A percentile compares a stretch with the other conserved stretches of the same genome.
Conservation (phyloP, 2,888 invertebrate genomes). For the Conus canariensis region DNA sequence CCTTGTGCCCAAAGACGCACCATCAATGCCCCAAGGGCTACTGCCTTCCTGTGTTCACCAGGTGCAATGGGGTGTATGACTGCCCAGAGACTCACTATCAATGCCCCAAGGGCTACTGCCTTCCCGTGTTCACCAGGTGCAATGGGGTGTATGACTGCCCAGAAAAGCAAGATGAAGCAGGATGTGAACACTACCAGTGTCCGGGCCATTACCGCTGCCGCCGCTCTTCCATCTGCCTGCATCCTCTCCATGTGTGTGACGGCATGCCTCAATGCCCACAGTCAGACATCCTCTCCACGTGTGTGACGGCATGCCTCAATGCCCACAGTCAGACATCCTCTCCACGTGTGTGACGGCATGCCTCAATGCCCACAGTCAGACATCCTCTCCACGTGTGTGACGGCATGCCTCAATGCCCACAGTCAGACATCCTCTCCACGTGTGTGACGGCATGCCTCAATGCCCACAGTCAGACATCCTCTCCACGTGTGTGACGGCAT, state of each 20-base stretch:
- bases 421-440: slow-evolving; percentile 31
- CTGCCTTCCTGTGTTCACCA: too few relatives aligned
- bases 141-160: slow-evolving; percentile 31
- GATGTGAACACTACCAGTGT: neutral
- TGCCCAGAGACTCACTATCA: slow-evolving; percentile 1
- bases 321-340: slow-evolving; percentile 48
- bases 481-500: slow-evolving; percentile 53
- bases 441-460: slow-evolving; percentile 54
- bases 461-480: slow-evolving; percentile 52
- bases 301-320: slow-evolving; percentile 54
- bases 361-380: slow-evolving; percentile 53
- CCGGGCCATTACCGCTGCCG: neutral
- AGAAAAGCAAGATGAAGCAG: neutral
- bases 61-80: too few relatives aligned
- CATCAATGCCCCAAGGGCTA: too few relatives aligned
- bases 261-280: slow-evolving; percentile 48
- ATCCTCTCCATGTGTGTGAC: slow-evolving; percentile 52
- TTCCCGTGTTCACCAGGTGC: slow-evolving; percentile 16
- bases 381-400: slow-evolving; percentile 52
- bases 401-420: slow-evolving; percentile 49
- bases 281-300: slow-evolving; percentile 46
- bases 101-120: neutral
- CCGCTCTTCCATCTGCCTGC: slow-evolving; percentile 42
- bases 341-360: slow-evolving; percentile 53
- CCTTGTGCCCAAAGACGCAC: neutral